Evolutionary conservation across 2,113 vertebrate species (phyloP).

Genomic region (Puma concolor): DNA sequence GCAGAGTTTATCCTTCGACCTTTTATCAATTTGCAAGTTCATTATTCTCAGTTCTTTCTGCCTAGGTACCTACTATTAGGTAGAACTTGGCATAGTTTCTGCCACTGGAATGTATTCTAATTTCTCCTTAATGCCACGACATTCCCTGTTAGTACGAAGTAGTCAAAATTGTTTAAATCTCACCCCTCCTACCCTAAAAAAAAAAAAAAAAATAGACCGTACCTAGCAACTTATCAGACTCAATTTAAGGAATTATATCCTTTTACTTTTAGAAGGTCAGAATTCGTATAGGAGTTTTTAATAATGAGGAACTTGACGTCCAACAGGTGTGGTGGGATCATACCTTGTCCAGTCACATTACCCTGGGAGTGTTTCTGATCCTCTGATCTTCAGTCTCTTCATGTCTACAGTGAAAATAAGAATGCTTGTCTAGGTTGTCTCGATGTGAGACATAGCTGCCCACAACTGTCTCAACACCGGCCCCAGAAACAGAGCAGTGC

Average conservation of each 20-base stretch:
- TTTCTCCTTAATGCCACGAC: not conserved
- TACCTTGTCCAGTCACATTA: not conserved
- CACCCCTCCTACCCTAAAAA: not conserved
- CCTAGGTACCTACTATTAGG: not conserved
- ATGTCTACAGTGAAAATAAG: not conserved
- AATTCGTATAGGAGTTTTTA: not conserved
- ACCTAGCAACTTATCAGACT: not conserved
- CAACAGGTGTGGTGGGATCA: not conserved
- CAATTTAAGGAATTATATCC: not conserved
- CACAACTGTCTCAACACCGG: not conserved
- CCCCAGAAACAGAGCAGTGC: not conserved
- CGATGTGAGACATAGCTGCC: not conserved
- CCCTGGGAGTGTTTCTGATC: not conserved
- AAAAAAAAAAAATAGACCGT: not conserved
- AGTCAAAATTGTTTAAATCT: not conserved
- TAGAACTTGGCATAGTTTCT: not conserved
- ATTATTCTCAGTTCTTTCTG: not conserved
- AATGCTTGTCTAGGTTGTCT: not conserved
- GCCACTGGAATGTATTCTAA: not conserved
- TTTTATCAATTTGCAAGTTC: not conserved
- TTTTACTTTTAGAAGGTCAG: not conserved
- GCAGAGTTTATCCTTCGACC: not conserved
- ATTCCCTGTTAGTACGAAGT: not conserved
- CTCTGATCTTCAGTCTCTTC: not conserved
- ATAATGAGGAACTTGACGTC: not conserved